Percentiles rank a stretch among this genome's conserved stretches.
Evolutionary conservation across 2,888 invertebrate species (phyloP).

Genomic region (Melangyna quadrimaculata): DNA sequence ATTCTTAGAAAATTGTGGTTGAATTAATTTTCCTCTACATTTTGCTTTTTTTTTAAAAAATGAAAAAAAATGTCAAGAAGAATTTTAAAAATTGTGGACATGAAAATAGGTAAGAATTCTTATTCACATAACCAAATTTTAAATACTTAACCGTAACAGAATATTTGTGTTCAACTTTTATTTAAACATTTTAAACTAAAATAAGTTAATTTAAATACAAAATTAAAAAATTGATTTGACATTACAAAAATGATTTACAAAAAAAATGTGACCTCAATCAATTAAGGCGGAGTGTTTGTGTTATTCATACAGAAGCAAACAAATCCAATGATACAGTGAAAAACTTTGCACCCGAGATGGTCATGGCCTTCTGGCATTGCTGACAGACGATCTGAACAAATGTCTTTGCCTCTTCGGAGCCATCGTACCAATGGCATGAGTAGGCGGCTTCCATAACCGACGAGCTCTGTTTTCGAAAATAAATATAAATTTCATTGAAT

Average conservation of each 20-base stretch:
- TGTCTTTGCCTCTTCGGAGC: conserved; percentile 94
- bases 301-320: conserved; percentile 89
- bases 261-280: neutral
- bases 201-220: too few relatives aligned
- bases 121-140: too few relatives aligned
- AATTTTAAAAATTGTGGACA: too few relatives aligned
- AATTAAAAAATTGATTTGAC: neutral
- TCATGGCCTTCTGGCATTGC: conserved; percentile 94
- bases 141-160: too few relatives aligned
- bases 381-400: conserved; percentile 95
- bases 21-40: too few relatives aligned
- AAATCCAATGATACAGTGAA: conserved; percentile 93
- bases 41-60: too few relatives aligned
- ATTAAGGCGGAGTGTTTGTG: neutral
- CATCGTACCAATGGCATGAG: conserved; percentile 95
- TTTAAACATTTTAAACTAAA: too few relatives aligned
- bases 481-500: conserved; percentile 52
- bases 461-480: conserved; percentile 85
- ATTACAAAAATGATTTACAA: neutral
- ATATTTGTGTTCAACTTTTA: too few relatives aligned
- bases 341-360: conserved; percentile 94
- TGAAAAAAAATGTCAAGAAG: too few relatives aligned
- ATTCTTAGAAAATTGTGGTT: neutral
- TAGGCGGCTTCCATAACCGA: conserved; percentile 96
- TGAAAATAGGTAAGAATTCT: too few relatives aligned